Evolutionary conservation across 2,888 invertebrate genomes (phyloP), one percentile per base, ranked within the genome.

Genomic region (Vandiemenella viatica): DNA sequence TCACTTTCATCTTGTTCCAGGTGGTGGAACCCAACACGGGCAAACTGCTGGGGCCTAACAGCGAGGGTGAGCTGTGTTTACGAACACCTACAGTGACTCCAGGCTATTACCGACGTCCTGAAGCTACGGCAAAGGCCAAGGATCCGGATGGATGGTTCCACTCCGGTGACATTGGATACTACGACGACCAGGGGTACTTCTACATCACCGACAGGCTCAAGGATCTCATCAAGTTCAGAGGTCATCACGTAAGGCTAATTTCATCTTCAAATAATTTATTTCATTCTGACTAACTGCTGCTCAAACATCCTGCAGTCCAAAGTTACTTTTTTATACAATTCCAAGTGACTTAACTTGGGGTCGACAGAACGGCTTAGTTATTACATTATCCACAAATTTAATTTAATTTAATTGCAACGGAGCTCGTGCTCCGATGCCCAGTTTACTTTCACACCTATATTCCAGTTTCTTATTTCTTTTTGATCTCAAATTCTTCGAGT

Each of bases 171-270:
- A 69, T 91, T 55, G 90, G 83, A 1, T 87, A 84, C 63, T 85
- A 79, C 57, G 87, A 90, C 60, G 65, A 76, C 1, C 79, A 88
- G 15, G 80, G 79, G 1, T 79, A 74, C 63, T 83, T 88, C 65
- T 89, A 75, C 60, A 79, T 91, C 54, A 83, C 89, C 1, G 92
- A 89, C 63, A 70, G 92, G 52, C 68, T 89, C 17, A 92, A 92
- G 63, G 90, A 91, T 62, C 75, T 92, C 21, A 91, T 92, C 59
- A 92, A 92, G 64, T 89, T 86, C 61, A 90, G 91, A 64, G 89
- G 82, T 37, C 83, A 79, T 60, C 75, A 75, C 64, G 73, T 72
- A 57, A 59, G 51, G n/a, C n/a, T n/a, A n/a, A n/a, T n/a, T n/a
- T n/a, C n/a, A n/a, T n/a, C n/a, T n/a, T n/a, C n/a, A n/a, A n/a